A percentile compares a stretch with the other conserved stretches of the same genome.
phyloP scores from a whole-genome alignment of 2,888 invertebrate genomes.

The Leucophenga maculata region DNA sequence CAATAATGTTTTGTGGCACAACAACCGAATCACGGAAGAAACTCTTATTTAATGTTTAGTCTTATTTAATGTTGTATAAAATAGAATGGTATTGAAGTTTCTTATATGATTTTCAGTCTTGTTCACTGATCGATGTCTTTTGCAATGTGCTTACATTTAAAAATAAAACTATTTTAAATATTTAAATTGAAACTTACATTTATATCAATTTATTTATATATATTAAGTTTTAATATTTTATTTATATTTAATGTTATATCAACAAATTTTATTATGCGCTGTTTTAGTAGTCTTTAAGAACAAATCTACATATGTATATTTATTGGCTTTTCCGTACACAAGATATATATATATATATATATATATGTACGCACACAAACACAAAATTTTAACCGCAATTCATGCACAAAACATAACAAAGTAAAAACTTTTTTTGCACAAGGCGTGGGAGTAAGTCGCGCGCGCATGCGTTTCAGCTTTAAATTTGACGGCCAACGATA shows the following conservation, averaged over 20 bases:
- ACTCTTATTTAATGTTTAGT: too few species aligned
- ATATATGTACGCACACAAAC: background rate
- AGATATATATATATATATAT: too few species aligned
- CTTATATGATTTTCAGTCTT: too few species aligned
- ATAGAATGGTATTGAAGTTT: too few species aligned
- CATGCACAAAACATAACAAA: background rate
- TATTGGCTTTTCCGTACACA: background rate
- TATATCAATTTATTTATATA: background rate
- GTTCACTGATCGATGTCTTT: too few species aligned
- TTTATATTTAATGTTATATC: background rate
- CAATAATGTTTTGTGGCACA: too few species aligned
- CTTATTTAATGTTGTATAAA: too few species aligned
- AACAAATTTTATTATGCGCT: background rate
- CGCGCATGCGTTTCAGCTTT: background rate
- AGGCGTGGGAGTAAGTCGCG: background rate
- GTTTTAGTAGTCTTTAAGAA: background rate
- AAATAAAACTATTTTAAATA: too few species aligned
- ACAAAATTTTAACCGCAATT: background rate
- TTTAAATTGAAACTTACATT: too few species aligned
- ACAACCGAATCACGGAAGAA: too few species aligned
- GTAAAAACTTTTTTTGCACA: background rate
- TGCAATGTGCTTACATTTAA: too few species aligned
- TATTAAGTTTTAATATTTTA: background rate
- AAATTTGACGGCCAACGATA: background rate
- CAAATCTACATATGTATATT: background rate